Evolutionary conservation across 2,888 invertebrate genomes (phyloP), one percentile per base, ranked within the genome.

Genomic region (Acanthoscelides obtectus): DNA sequence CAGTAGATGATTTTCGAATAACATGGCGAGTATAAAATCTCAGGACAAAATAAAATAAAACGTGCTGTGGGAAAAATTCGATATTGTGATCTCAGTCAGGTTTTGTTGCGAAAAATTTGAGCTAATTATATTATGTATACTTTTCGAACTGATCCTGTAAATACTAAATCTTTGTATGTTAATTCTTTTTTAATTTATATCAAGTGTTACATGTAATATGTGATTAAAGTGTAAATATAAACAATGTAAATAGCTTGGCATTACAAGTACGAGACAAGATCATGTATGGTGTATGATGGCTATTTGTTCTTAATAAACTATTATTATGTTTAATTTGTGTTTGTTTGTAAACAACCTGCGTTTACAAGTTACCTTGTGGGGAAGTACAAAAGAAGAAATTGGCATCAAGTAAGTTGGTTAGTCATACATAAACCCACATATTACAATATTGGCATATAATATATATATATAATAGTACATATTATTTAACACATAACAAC

Each of bases 221-320:
- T 64, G 20, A 66, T 72, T 75, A 79, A 77, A 82, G 81, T 83
- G 82, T 81, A 83, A 83, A 12, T 45, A 45, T 45, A 45, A 45
- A 45, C 72, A 80, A 79, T 84, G 84, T 83, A 83, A 77, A 83
- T 83, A 83, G 83, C 82, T 82, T 83, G 79, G 81, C 81, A 81
- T 82, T 80, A 12, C 5, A 12, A 45, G 45, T 82, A 80, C 81
- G 75, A 76, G 78, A 78, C 77, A 79, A 79, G 76, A 79, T 77
- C 81, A 79, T 83, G 80, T 82, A 82, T 84, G 82, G 82, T 83
- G 80, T 81, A 77, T 76, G 82, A 76, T 81, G 45, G 45, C 81
- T 81, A 83, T 83, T 83, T 83, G 81, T 82, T 82, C 80, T 82
- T 81, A 81, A 83, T 78, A 78, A 79, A 77, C 72, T 75, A 69